Percentiles rank a stretch among this genome's conserved stretches.
These are phyloP conservation scores for Anticlea derivata DNA, from an alignment of 2,888 invertebrate species.

Conservation along the genomic window DNA sequence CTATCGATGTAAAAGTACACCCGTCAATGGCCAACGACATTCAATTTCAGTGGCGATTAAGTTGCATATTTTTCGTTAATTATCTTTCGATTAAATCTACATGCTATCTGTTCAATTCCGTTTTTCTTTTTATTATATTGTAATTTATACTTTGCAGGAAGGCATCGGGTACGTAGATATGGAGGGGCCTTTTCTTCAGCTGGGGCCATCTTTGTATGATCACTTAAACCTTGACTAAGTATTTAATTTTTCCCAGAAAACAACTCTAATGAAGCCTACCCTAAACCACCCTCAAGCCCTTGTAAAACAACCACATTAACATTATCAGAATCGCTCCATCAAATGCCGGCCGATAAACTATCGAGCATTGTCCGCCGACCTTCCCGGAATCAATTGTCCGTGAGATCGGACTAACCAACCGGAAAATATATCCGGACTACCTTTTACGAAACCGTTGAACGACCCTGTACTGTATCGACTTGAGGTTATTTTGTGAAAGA, in stretches of 20 bases:
- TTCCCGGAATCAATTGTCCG: slow-evolving; percentile 79
- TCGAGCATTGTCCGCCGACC: slow-evolving; percentile 68
- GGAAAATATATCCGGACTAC: slow-evolving; percentile 76
- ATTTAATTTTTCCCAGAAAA: too few species aligned
- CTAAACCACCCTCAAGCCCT: neutral
- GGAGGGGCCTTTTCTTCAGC: too few species aligned
- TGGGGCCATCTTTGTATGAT: too few species aligned
- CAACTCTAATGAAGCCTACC: too few species aligned
- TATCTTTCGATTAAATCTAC: neutral
- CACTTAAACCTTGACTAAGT: too few species aligned
- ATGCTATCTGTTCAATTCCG: too few species aligned
- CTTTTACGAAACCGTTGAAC: slow-evolving; percentile 59
- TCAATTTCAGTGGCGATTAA: slow-evolving; percentile 32
- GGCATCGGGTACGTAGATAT: too few species aligned
- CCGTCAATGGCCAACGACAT: slow-evolving; percentile 31
- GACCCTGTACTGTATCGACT: slow-evolving; percentile 12
- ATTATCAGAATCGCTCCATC: slow-evolving; percentile 67
- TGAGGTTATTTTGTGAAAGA: slow-evolving; percentile 1
- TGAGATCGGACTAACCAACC: slow-evolving; percentile 79
- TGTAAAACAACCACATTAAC: slow-evolving; percentile 48
- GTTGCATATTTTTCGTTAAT: slow-evolving; percentile 15
- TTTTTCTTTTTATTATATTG: too few species aligned
- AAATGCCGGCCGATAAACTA: slow-evolving; percentile 73
- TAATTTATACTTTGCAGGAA: too few species aligned
- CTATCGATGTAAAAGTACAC: slow-evolving; percentile 59